A percentile compares a stretch with the other conserved stretches of the same genome.
Conservation (phyloP, 2,888 invertebrate species). For the Nymphalis c-album region DNA sequence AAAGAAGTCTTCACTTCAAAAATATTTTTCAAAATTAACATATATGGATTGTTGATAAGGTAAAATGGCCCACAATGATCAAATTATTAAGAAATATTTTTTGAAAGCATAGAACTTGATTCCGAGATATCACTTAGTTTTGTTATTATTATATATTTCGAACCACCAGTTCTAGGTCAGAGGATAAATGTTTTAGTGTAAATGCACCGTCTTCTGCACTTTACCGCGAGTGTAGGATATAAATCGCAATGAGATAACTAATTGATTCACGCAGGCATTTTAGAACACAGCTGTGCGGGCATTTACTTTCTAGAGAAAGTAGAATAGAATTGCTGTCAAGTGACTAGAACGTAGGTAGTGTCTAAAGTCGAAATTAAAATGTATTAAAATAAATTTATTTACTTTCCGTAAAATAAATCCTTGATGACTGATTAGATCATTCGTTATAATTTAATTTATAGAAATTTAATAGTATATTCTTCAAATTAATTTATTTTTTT, state of each 20-base stretch:
- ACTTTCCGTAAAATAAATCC: too few relatives aligned
- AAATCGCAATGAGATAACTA: conserved; percentile 39
- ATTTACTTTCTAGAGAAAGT: conserved; percentile 45
- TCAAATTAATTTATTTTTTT: too few relatives aligned
- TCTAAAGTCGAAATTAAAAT: conserved; percentile 21
- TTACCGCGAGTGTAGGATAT: conserved; percentile 33
- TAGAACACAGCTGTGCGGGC: conserved; percentile 40
- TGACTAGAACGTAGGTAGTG: conserved; percentile 32
- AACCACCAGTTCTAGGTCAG: neutral
- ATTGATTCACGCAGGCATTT: conserved; percentile 40
- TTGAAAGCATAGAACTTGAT: neutral
- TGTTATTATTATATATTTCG: neutral
- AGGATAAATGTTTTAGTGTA: conserved; percentile 12
- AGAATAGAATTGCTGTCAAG: conserved; percentile 38
- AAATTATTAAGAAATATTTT: neutral
- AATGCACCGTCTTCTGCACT: conserved; percentile 16
- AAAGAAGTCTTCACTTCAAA: too few relatives aligned
- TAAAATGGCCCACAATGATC: too few relatives aligned
- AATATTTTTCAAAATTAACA: too few relatives aligned
- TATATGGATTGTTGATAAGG: too few relatives aligned
- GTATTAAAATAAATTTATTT: conserved; percentile 4
- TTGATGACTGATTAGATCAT: too few relatives aligned
- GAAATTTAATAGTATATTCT: too few relatives aligned
- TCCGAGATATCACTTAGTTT: neutral
- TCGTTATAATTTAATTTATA: too few relatives aligned